Evolutionary conservation across 37 sponge, comb jelly and placozoan genomes (phyloP), one percentile per base, ranked within the genome.

Genomic region (Dysidea cf. avara): DNA sequence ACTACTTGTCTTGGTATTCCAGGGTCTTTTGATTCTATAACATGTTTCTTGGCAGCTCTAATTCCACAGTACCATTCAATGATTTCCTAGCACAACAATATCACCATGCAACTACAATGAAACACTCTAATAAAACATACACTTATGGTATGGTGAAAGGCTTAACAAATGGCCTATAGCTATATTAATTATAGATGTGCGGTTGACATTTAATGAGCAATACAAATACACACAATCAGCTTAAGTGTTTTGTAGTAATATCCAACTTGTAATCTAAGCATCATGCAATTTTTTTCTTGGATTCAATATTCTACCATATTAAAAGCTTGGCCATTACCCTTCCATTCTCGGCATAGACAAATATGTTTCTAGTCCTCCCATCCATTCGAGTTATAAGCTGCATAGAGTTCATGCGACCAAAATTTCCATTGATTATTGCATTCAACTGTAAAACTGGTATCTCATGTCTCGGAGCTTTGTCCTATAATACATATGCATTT

Each of bases 281-380:
- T n/a, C n/a, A n/a, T n/a, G n/a, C n/a, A n/a, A n/a, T n/a, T n/a
- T n/a, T n/a, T n/a, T n/a, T n/a, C n/a, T n/a, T n/a, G n/a, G n/a
- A n/a, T n/a, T n/a, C n/a, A n/a, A n/a, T n/a, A n/a, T n/a, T n/a
- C n/a, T n/a, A n/a, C n/a, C n/a, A n/a, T n/a, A n/a, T n/a, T n/a
- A n/a, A n/a, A n/a, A n/a, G n/a, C n/a, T n/a, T n/a, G n/a, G n/a
- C n/a, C n/a, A n/a, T n/a, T 64, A 90, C 91, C 71, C 77, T 69
- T 26, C 86, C 86, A 52, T 29, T 74, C 26, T 90, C 87, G 0
- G 91, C 60, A 33, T 90, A 90, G 32, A 90, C 83, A 61, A 68
- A 90, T n/a, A 74, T 76, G 69, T 85, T 90, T 66, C 91, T 84
- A 13, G 87, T 76, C 46, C 71, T 81, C 38, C 87, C 87, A 21